phyloP scores from a whole-genome alignment of 2,797 vertebrate species.

The Botia almorhae region DNA sequence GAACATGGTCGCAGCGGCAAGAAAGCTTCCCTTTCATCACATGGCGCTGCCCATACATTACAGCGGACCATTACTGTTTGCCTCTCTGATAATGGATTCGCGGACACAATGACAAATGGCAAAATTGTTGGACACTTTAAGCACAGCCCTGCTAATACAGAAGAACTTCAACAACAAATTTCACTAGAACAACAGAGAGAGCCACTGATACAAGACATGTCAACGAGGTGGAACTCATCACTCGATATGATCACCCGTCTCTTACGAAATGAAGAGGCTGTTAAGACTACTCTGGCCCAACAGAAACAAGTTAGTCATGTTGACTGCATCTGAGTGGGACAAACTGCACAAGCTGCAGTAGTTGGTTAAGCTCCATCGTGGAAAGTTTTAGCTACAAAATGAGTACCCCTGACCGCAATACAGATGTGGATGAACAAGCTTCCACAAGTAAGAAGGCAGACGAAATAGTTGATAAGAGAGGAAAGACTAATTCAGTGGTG shows the following conservation, averaged over 20 bases:
- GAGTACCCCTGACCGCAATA: too few species aligned
- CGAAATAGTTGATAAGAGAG: too few species aligned
- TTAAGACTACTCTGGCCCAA: not conserved
- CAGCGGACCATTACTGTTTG: constrained; percentile 1
- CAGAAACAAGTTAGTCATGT: not conserved
- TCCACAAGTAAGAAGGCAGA: too few species aligned
- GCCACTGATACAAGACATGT: not conserved
- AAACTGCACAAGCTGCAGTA: not conserved
- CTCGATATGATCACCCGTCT: not conserved
- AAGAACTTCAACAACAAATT: not conserved
- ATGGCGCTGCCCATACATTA: not conserved
- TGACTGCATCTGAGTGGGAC: not conserved
- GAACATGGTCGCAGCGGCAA: too few species aligned
- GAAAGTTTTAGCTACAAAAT: too few species aligned
- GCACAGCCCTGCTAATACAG: constrained; percentile 13
- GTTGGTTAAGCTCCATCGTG: too few species aligned
- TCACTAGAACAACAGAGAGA: not conserved
- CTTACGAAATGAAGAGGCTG: not conserved
- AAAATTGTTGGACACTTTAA: constrained; percentile 6
- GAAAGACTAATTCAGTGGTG: too few species aligned
- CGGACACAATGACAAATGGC: not conserved
- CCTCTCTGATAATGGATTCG: not conserved
- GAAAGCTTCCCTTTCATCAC: too few species aligned
- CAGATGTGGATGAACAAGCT: too few species aligned
- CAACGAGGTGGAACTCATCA: not conserved